These are phyloP conservation scores for Zeus faber DNA, from an alignment of 2,113 vertebrate genomes.

Conservation along the genomic window DNA sequence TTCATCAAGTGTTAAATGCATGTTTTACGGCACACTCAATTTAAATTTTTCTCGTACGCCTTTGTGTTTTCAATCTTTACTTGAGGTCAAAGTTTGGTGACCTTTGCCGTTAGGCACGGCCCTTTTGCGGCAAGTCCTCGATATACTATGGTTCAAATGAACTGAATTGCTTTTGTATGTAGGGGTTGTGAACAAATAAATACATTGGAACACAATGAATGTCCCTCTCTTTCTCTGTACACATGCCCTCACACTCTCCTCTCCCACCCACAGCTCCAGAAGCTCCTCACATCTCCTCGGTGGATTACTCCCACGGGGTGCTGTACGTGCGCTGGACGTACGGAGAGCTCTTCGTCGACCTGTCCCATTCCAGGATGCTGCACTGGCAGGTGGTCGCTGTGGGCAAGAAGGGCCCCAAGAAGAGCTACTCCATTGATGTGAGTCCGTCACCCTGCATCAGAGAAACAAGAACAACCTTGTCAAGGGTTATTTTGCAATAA, in stretches of 20 bases:
- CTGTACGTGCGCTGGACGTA: conserved; percentile 89
- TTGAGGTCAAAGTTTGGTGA: too few species aligned
- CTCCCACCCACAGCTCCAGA: conserved; percentile 80
- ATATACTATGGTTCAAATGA: neutral
- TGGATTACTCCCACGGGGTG: conserved; percentile 85
- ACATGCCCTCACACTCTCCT: neutral
- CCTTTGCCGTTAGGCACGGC: too few species aligned
- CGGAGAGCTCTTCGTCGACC: conserved; percentile 84
- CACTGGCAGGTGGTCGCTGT: conserved; percentile 93
- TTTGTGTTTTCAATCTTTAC: too few species aligned
- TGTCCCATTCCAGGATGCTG: conserved; percentile 91
- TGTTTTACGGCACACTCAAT: too few species aligned
- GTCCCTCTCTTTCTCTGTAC: neutral
- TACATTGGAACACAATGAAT: too few species aligned
- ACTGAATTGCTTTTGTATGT: too few species aligned
- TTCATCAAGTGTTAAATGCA: too few species aligned
- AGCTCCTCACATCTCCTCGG: conserved; percentile 86
- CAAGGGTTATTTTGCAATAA: too few species aligned
- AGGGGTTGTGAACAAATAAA: too few species aligned
- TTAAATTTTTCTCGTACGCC: too few species aligned
- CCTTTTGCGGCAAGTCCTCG: neutral
- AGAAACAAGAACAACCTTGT: too few species aligned
- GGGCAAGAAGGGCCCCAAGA: conserved; percentile 86
- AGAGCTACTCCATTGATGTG: conserved; percentile 76
- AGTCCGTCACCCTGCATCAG: too few species aligned